Percentiles rank a stretch among this genome's conserved stretches.
Conservation (phyloP, 2,888 invertebrate species). For the Monoplex corrugatus region DNA sequence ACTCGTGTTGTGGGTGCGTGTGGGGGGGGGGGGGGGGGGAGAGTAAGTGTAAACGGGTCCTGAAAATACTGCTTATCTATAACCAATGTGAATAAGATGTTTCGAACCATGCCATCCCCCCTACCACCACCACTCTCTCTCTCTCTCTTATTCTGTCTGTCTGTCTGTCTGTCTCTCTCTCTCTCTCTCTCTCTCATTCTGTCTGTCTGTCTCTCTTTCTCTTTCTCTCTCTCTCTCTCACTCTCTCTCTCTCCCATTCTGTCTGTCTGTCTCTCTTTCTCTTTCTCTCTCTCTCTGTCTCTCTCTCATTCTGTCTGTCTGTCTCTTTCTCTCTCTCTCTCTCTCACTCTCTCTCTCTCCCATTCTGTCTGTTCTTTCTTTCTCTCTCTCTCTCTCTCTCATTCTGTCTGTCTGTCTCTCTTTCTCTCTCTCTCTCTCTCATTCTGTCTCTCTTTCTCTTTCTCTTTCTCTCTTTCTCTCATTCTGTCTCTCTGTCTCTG, state of each 20-base stretch:
- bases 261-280: neutral
- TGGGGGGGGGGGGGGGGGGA: no score
- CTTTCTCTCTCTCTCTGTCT: slow-evolving; percentile 4
- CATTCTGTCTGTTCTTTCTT: neutral
- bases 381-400: neutral
- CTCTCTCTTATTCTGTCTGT: no score
- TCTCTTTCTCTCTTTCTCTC: neutral
- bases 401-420: neutral
- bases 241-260: no score
- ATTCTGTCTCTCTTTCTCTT: neutral
- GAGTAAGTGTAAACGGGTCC: no score
- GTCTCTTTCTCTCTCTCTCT: neutral
- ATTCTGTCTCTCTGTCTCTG: neutral
- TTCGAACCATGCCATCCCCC: no score
- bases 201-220: slow-evolving; percentile 8
- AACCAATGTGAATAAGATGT: no score
- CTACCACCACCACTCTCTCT: neutral
- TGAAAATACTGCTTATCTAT: no score
- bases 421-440: neutral
- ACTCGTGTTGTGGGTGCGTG: no score
- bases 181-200: no score
- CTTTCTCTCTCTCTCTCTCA: slow-evolving; percentile 14
- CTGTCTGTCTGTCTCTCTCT: no score
- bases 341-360: slow-evolving; percentile 28
- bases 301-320: neutral